Base-by-base conservation (phyloP, 92 coral and sea anemone genomes). In the Bergia puertoricense region DNA sequence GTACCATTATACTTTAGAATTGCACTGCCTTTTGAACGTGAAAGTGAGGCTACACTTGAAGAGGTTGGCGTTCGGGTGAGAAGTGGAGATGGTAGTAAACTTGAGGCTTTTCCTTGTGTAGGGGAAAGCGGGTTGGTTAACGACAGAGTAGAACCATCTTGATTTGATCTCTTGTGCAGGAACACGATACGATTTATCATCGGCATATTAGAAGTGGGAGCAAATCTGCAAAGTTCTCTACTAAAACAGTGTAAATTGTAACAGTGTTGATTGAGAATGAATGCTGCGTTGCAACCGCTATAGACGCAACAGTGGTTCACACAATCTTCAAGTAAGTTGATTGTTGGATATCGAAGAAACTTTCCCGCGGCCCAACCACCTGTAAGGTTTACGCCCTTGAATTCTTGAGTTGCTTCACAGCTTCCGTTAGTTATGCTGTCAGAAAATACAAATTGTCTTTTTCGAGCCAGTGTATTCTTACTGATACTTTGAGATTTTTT, bases 361-460 rank as follows among this genome's bases (percentile, higher is more conserved):
- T 97, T 94, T 46, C 99, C 99, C 42, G 99, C 93, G 22, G 88
- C 76, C 93, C 96, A 97, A 37, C 99, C 99, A 15, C 95, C 98
- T 1, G 93, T 95, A 15, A 97, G 85, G 62, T 93, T 97, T 10
- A 97, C 99, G 74, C 94, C 92, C n/a, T 57, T 43, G 65, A 90
- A 90, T 23, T 91, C 88, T 39, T 91, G 82, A 74, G 93, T 89
- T 14, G 91, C 92, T 44, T 90, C 93, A 43, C 98, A 95, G 8
- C 81, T 88, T 80, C 89, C 92, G 42, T 90, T 89, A 79, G 92
- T 56, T 39, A 90, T 89, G 72, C 88, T 86, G 48, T 76, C 82
- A 11, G 36, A 45, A 69, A 69, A 48, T 37, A 88, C 83, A 37
- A 76, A 85, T 9, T 83, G 85, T 22, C 51, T 54, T 46, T 82